Evolutionary conservation across 2,113 vertebrate genomes (phyloP).

Genomic region (Benitochromis conjunctus): DNA sequence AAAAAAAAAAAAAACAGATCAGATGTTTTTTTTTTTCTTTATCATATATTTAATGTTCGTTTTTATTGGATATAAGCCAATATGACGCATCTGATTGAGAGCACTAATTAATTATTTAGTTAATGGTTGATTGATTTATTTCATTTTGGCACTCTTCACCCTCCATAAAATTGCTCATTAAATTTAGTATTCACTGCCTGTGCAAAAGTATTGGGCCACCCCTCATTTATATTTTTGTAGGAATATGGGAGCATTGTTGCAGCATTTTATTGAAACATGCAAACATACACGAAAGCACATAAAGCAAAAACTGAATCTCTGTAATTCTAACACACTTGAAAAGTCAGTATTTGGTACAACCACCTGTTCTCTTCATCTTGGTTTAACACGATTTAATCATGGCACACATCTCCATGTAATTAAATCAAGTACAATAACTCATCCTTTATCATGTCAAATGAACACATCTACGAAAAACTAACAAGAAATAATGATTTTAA

Average conservation of each 20-base stretch:
- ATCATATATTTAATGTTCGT: not conserved
- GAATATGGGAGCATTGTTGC: not conserved
- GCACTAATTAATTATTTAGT: not conserved
- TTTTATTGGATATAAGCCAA: not conserved
- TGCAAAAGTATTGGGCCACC: not conserved
- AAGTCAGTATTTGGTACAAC: not conserved
- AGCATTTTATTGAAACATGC: not conserved
- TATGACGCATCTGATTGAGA: not conserved
- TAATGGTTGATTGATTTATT: not conserved
- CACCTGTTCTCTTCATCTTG: not conserved
- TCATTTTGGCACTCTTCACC: not conserved
- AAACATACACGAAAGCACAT: not conserved
- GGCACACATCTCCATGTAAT: not conserved
- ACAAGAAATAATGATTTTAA: not conserved
- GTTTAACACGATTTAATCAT: not conserved
- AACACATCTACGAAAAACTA: not conserved
- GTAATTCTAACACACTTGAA: not conserved
- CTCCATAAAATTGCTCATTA: not conserved
- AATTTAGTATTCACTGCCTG: not conserved
- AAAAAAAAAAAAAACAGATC: too few relatives aligned
- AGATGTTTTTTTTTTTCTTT: too few relatives aligned
- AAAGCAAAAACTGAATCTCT: not conserved
- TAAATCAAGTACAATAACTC: not conserved
- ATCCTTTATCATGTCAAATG: not conserved
- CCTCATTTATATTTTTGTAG: not conserved